Evolutionary conservation across 2,113 vertebrate genomes (phyloP).

Genomic region (Cichladusa arquata): DNA sequence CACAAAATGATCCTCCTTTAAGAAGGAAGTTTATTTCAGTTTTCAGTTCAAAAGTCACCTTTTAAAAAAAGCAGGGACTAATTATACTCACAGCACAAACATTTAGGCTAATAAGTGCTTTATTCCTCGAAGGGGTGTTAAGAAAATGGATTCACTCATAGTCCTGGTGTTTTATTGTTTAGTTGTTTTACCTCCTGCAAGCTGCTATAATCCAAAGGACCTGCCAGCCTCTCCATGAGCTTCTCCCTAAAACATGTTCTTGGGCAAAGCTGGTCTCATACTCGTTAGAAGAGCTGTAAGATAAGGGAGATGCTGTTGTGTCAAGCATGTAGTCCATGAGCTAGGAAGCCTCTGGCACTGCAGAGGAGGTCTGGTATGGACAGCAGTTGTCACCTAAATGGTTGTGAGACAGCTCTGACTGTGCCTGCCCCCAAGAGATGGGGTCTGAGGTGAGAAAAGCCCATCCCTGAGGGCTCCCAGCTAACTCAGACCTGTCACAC

Average conservation of each 20-base stretch:
- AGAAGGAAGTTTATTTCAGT: not conserved
- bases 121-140: not conserved
- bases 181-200: not conserved
- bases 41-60: not conserved
- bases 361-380: not conserved
- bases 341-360: not conserved
- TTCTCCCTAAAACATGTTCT: not conserved
- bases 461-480: not conserved
- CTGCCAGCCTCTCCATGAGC: not conserved
- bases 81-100: not conserved
- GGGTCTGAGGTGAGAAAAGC: not conserved
- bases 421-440: not conserved
- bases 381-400: not conserved
- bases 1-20: accelerated
- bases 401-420: not conserved
- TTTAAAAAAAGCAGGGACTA: not conserved
- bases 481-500: not conserved
- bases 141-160: not conserved
- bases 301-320: not conserved
- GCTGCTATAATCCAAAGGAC: not conserved
- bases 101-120: not conserved
- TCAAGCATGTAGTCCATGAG: accelerated
- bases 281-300: not conserved
- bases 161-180: not conserved
- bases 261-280: not conserved